Conservation (phyloP, 1,140 invertebrate genomes). For the Aleiodes sp. region DNA sequence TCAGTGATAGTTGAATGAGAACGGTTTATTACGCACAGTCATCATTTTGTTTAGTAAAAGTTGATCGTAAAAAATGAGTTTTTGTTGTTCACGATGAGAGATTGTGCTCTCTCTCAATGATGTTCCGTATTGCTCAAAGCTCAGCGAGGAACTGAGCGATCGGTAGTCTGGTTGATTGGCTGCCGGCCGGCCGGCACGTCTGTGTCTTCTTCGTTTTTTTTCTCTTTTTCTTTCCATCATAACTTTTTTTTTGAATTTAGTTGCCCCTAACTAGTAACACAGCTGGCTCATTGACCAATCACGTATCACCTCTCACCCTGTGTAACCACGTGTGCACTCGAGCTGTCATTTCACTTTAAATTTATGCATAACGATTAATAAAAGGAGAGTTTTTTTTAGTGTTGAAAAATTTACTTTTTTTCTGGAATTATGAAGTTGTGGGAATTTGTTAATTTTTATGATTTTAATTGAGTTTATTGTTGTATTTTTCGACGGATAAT, state of each 20-base stretch:
- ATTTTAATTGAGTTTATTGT: too few species aligned
- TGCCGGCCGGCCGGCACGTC: slow-evolving; percentile 50
- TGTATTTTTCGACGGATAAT: too few species aligned
- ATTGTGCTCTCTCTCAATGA: neutral
- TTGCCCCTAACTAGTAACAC: neutral
- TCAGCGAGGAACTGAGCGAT: slow-evolving; percentile 52
- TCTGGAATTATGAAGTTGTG: too few species aligned
- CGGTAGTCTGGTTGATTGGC: slow-evolving; percentile 14
- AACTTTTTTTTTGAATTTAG: too few species aligned
- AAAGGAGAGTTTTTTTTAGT: too few species aligned
- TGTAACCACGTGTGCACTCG: slow-evolving; percentile 27
- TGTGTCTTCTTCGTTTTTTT: slow-evolving; percentile 20
- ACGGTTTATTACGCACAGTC: neutral
- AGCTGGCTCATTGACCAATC: slow-evolving; percentile 49
- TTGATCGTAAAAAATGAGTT: neutral
- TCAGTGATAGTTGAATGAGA: neutral
- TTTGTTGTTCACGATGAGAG: neutral
- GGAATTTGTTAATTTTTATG: too few species aligned
- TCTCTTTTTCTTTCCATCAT: neutral
- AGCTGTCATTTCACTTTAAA: neutral
- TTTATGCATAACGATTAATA: too few species aligned
- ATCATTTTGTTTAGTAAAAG: neutral
- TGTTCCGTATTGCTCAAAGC: slow-evolving; percentile 46
- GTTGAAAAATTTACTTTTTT: too few species aligned
- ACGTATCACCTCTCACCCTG: slow-evolving; percentile 42